Conservation (phyloP, 2,797 vertebrate genomes). For the Pipistrellus pipistrellus region DNA sequence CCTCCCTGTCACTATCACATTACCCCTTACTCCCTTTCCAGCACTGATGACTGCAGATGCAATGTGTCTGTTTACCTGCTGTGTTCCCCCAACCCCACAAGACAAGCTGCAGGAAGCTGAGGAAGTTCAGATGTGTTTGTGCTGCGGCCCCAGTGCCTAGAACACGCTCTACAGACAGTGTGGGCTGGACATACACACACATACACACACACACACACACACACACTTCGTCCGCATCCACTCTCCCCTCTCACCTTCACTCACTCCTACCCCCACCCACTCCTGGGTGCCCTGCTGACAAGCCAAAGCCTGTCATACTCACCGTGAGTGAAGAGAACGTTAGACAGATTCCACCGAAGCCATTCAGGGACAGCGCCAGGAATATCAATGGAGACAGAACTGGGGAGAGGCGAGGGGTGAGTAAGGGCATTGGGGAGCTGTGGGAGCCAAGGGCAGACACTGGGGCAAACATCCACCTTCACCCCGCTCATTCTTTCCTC, state of each 20-base stretch:
- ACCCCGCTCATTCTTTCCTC: not conserved
- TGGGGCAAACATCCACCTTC: conserved; percentile 49
- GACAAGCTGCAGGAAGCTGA: not conserved
- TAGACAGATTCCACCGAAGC: conserved; percentile 96
- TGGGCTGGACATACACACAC: not conserved
- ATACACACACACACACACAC: not conserved
- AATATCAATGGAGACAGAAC: conserved; percentile 92
- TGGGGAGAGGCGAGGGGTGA: conserved; percentile 73
- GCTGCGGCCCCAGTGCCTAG: not conserved
- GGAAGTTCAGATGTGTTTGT: not conserved
- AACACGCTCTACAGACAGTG: not conserved
- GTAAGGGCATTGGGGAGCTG: conserved; percentile 23
- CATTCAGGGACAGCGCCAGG: conserved; percentile 94
- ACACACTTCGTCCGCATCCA: not conserved
- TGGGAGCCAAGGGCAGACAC: conserved; percentile 66
- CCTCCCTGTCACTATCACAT: not conserved
- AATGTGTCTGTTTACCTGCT: not conserved
- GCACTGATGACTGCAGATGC: not conserved
- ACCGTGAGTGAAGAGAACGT: conserved; percentile 97
- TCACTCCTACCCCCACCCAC: not conserved
- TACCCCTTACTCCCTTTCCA: not conserved
- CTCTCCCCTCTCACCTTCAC: not conserved
- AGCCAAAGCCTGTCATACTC: conserved; percentile 82
- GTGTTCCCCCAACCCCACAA: not conserved
- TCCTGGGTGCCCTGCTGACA: not conserved